phyloP scores from a whole-genome alignment of 2,888 invertebrate genomes.

The Melipona beecheii region DNA sequence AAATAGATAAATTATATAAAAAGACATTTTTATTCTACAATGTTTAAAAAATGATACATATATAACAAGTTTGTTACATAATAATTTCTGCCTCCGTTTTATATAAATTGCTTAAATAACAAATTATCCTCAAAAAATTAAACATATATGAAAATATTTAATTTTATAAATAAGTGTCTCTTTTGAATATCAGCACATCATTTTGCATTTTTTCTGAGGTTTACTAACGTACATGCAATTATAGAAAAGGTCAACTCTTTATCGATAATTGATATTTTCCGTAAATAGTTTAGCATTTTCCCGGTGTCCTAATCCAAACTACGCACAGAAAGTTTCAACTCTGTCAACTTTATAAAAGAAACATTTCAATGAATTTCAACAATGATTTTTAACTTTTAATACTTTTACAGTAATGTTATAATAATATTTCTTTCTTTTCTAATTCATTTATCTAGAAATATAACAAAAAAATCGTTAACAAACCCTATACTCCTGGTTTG shows the following conservation, averaged over 20 bases:
- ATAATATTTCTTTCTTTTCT: conserved; percentile 13
- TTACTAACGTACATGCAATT: conserved; percentile 23
- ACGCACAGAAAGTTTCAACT: neutral
- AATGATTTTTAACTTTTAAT: too few species aligned
- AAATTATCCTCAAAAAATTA: neutral
- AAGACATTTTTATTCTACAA: neutral
- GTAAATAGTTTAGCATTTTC: neutral
- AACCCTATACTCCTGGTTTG: conserved; percentile 18
- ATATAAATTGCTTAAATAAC: neutral
- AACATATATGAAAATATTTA: neutral
- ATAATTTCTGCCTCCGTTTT: conserved; percentile 11
- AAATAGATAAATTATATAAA: neutral
- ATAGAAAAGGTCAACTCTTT: conserved; percentile 44
- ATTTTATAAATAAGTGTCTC: neutral
- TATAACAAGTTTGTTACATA: neutral
- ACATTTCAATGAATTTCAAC: too few species aligned
- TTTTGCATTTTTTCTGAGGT: neutral
- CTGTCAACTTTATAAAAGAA: neutral
- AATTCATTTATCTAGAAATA: neutral
- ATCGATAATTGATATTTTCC: conserved; percentile 48
- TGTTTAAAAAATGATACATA: neutral
- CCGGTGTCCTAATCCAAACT: conserved; percentile 7
- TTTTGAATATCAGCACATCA: neutral
- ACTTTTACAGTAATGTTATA: too few species aligned
- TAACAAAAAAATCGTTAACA: conserved; percentile 39